phyloP scores from a whole-genome alignment of 2,797 vertebrate genomes.

The Argyrosomus regius region DNA sequence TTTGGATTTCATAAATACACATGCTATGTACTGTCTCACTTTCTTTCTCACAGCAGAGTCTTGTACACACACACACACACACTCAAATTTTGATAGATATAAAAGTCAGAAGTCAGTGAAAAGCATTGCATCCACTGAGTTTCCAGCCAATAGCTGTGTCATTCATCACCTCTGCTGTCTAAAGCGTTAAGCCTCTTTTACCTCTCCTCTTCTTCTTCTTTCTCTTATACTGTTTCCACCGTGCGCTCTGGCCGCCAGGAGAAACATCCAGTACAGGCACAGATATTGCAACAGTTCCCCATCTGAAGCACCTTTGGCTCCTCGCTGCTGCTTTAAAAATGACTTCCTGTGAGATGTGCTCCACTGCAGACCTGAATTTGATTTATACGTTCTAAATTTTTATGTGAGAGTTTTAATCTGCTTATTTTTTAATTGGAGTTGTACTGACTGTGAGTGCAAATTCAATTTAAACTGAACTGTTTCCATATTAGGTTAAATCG shows the following conservation, averaged over 20 bases:
- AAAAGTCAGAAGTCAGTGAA: constrained; percentile 13
- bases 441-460: background rate
- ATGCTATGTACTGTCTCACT: constrained; percentile 5
- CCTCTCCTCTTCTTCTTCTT: background rate
- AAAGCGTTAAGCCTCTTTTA: constrained; percentile 26
- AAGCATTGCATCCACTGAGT: constrained; percentile 15
- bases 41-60: constrained; percentile 12
- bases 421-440: constrained; percentile 15
- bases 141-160: constrained; percentile 12
- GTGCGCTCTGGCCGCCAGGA: constrained; percentile 45
- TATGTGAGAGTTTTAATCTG: constrained; percentile 16
- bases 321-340: constrained; percentile 23
- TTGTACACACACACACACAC: background rate
- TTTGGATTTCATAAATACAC: constrained; percentile 38
- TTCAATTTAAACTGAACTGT: constrained; percentile 15
- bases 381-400: constrained; percentile 9
- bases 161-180: constrained; percentile 23
- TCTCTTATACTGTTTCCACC: constrained; percentile 4
- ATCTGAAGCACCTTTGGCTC: constrained; percentile 36
- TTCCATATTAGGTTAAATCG: constrained; percentile 7
- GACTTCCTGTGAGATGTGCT: constrained; percentile 13
- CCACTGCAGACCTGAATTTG: constrained; percentile 1
- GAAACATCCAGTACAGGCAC: constrained; percentile 45
- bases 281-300: constrained; percentile 24
- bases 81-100: constrained; percentile 1